These are phyloP conservation scores for Potorous gilbertii DNA, from an alignment of 2,797 vertebrate genomes.

Conservation along the genomic window DNA sequence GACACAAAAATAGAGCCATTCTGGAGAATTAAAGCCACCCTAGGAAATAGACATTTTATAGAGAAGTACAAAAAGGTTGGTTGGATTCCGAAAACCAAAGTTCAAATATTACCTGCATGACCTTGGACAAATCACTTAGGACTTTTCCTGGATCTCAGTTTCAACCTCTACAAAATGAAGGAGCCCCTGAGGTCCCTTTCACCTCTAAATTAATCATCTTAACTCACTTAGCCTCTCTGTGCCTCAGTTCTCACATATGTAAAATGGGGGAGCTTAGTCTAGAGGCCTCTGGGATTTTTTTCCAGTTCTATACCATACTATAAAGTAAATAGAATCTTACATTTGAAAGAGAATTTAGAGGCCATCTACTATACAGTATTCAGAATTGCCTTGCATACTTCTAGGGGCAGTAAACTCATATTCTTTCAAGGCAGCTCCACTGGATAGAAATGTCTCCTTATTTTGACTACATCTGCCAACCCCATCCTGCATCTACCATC, in stretches of 20 bases:
- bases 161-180: neutral
- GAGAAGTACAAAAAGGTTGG: neutral
- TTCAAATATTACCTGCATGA: neutral
- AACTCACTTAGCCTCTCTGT: neutral
- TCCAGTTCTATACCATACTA: neutral
- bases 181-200: neutral
- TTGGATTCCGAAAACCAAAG: neutral
- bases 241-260: neutral
- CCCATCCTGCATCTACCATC: too few relatives aligned
- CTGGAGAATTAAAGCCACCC: neutral
- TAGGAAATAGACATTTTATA: neutral
- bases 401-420: too few relatives aligned
- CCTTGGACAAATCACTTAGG: neutral
- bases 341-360: neutral
- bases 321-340: neutral
- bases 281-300: neutral
- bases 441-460: neutral
- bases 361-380: neutral
- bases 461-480: neutral
- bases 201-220: neutral
- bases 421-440: too few relatives aligned
- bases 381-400: neutral
- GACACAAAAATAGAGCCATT: neutral
- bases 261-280: neutral
- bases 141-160: neutral